Percentiles rank a stretch among this genome's conserved stretches.
These are phyloP conservation scores for Oxygymnocypris stewartii DNA, from an alignment of 2,113 vertebrate genomes.

Conservation along the genomic window DNA sequence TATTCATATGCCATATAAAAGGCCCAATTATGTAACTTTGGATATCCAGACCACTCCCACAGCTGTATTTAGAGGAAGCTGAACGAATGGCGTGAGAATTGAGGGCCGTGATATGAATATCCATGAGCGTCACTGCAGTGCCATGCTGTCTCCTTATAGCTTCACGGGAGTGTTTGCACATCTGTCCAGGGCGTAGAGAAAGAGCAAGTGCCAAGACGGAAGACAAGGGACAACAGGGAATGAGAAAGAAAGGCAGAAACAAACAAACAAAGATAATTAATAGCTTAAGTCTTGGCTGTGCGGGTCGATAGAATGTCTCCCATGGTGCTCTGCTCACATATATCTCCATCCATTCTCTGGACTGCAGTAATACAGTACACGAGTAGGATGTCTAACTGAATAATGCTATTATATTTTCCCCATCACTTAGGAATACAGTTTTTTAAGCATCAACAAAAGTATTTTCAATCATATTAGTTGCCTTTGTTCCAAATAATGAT, in stretches of 20 bases:
- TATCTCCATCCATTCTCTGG: slow-evolving; percentile 40
- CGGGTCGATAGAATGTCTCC: slow-evolving; percentile 42
- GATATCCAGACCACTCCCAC: slow-evolving; percentile 39
- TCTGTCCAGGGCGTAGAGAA: slow-evolving; percentile 39
- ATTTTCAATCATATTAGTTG: slow-evolving; percentile 37
- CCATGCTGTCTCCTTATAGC: slow-evolving; percentile 50
- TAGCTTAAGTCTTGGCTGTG: slow-evolving; percentile 34
- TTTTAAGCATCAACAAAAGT: neutral
- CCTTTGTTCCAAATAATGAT: slow-evolving; percentile 8
- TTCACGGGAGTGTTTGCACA: slow-evolving; percentile 55
- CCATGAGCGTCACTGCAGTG: slow-evolving; percentile 48
- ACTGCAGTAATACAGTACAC: slow-evolving; percentile 16
- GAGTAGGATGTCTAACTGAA: slow-evolving; percentile 26
- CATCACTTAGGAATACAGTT: neutral
- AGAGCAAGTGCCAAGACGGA: slow-evolving; percentile 1
- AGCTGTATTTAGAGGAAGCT: slow-evolving; percentile 30
- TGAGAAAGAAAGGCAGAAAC: slow-evolving; percentile 15
- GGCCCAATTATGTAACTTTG: slow-evolving; percentile 41
- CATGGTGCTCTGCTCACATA: slow-evolving; percentile 11
- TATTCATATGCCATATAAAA: slow-evolving; percentile 12
- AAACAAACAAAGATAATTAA: slow-evolving; percentile 42
- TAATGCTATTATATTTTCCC: slow-evolving; percentile 7
- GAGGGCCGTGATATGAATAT: slow-evolving; percentile 56
- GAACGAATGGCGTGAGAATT: slow-evolving; percentile 28
- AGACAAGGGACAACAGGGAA: neutral